Base-by-base conservation (phyloP, 2,888 invertebrate species). In the Mactromeris polynyma region DNA sequence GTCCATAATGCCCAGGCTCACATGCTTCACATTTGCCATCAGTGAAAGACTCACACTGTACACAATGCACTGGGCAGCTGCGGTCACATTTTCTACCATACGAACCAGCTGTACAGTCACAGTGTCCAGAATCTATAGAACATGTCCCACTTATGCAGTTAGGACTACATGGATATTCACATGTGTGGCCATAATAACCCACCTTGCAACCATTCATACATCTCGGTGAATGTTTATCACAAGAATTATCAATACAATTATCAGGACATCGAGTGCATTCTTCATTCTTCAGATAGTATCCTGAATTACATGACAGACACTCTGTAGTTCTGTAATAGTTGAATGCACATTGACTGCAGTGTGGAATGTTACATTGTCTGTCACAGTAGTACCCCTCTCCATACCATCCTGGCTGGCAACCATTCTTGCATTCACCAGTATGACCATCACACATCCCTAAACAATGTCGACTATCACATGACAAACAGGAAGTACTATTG, bases 371-470 rank as follows among this genome's bases (percentile, higher is more conserved):
- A 87, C 93, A 93, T 26, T 81, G 33, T 17, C 82, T 77, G 64
- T 92, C 73, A 80, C 93, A 94, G 1, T 36, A 38, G 31, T 83
- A 69, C n/a, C 73, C 54, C 40, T 79, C 46, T 1, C 94, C 94
- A 85, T 85, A 91, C 86, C 85, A 93, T 40, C 93, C 93, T n/a
- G 54, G 36, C 31, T 86, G 54, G 90, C 94, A 94, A 21, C 92
- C 92, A 38, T 64, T 69, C 7, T 42, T 11, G 85, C 93, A 93
- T 54, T 89, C 73, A 2, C 92, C 93, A 80, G 83, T 90, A 3
- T 21, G 33, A 0, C 64, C 40, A 69, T 89, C 85, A 87, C 93
- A 93, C 14, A 31, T 64, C 0, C 58, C 83, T 40, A 82, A 17
- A 81, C 90, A 90, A 64, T 90, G 83, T 11, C 36, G 73, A n/a